Evolutionary conservation across 2,797 vertebrate species (phyloP).

Genomic region (Crenuchus spilurus): DNA sequence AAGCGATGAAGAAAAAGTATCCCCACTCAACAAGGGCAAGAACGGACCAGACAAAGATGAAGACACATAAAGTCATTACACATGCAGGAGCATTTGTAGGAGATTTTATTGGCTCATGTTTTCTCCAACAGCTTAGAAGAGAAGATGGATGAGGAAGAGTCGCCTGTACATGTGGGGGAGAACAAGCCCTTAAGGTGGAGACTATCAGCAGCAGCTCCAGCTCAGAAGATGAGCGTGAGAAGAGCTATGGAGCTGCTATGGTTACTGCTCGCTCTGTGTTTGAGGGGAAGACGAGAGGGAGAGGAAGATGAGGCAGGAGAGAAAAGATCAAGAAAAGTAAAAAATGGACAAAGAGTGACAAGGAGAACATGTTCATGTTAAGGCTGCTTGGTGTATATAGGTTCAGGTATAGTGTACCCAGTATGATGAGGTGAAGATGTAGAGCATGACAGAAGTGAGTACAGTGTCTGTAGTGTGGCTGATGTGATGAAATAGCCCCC

Average conservation of each 20-base stretch:
- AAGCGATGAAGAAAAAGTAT: constrained; percentile 54
- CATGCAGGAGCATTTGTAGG: constrained; percentile 64
- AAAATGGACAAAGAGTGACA: background rate
- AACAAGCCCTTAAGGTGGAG: constrained; percentile 18
- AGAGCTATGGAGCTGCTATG: constrained; percentile 64
- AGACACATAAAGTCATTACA: background rate
- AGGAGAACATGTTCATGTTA: no score
- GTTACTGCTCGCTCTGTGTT: constrained; percentile 91
- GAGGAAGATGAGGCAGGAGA: constrained; percentile 59
- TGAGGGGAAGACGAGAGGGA: constrained; percentile 70
- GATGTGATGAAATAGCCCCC: constrained; percentile 28
- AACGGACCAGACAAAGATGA: background rate
- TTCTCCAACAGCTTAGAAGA: background rate
- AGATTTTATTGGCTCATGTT: constrained; percentile 55
- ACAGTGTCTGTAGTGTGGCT: constrained; percentile 2
- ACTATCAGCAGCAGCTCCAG: constrained; percentile 73
- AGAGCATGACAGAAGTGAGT: background rate
- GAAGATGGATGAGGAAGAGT: constrained; percentile 19
- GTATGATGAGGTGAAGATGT: background rate
- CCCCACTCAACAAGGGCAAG: constrained; percentile 56
- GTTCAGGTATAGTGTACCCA: background rate
- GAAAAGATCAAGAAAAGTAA: constrained; percentile 50
- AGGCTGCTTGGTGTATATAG: no score
- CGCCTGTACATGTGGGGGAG: constrained; percentile 3
- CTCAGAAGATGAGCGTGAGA: constrained; percentile 79